A percentile compares a stretch with the other conserved stretches of the same genome.
Evolutionary conservation across 1,140 invertebrate species (phyloP).

Genomic region (Platorchestia sp.): DNA sequence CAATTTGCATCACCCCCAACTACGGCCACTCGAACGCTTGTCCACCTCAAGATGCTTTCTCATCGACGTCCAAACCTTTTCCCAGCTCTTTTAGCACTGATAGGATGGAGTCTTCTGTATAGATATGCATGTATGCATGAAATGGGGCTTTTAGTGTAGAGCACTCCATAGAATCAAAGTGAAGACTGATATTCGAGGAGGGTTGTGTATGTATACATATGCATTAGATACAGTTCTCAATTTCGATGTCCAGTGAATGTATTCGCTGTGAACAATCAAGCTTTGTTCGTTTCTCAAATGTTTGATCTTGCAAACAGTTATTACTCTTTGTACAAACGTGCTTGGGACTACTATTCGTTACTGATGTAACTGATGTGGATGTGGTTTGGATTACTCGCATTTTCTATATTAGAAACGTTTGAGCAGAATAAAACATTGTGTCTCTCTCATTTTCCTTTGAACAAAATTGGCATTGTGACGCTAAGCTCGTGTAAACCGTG

Average conservation of each 20-base stretch:
- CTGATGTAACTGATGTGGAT: background rate
- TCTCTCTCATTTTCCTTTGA: background rate
- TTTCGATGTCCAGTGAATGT: background rate
- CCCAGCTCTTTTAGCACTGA: constrained; percentile 62
- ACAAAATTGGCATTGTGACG: background rate
- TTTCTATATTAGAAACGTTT: background rate
- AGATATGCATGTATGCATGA: constrained; percentile 10
- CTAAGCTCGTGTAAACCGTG: background rate
- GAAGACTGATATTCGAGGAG: background rate
- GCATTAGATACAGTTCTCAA: background rate
- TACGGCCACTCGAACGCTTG: constrained; percentile 57
- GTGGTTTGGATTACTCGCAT: background rate
- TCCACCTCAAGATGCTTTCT: constrained; percentile 59
- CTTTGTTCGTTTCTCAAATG: background rate
- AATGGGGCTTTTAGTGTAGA: background rate
- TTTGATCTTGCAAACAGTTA: background rate
- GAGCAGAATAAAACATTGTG: background rate
- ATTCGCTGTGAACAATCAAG: background rate
- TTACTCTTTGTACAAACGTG: background rate
- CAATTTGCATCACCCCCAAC: constrained; percentile 65
- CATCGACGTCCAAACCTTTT: constrained; percentile 60
- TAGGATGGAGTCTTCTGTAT: constrained; percentile 64
- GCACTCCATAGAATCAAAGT: background rate
- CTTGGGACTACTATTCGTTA: background rate
- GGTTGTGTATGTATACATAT: background rate